Evolutionary conservation across 2,113 vertebrate species (phyloP).

Genomic region (Lepisosteus osseus): DNA sequence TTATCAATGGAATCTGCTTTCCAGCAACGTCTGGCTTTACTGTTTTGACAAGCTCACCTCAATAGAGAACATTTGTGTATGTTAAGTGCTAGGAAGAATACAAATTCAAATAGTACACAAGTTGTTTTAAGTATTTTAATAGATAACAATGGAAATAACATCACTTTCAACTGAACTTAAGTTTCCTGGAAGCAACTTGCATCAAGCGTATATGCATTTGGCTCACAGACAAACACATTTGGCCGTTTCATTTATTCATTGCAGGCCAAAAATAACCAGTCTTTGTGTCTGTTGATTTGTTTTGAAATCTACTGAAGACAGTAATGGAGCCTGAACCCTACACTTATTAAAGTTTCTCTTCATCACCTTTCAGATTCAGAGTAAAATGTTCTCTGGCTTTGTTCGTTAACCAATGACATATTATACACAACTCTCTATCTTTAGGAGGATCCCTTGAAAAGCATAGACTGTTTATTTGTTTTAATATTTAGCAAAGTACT

Average conservation of each 20-base stretch:
- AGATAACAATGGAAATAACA: constrained; percentile 58
- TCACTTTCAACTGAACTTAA: constrained; percentile 65
- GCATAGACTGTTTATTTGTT: neutral
- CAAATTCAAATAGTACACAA: constrained; percentile 64
- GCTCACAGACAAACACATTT: constrained; percentile 65
- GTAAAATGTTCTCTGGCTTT: constrained; percentile 10
- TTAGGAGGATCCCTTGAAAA: too few species aligned
- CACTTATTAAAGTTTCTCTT: constrained; percentile 12
- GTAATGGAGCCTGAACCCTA: constrained; percentile 54
- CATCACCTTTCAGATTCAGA: constrained; percentile 3
- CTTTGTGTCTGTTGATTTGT: constrained; percentile 77
- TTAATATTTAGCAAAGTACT: neutral
- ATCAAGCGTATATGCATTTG: constrained; percentile 63
- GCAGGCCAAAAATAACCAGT: constrained; percentile 67
- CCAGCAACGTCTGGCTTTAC: constrained; percentile 76
- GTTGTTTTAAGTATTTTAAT: constrained; percentile 68
- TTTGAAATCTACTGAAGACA: constrained; percentile 72
- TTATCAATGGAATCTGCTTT: constrained; percentile 78
- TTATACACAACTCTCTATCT: neutral
- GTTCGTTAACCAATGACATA: neutral
- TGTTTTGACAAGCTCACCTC: constrained; percentile 71
- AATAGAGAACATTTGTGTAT: constrained; percentile 68
- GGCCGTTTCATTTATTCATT: constrained; percentile 67
- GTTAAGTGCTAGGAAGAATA: constrained; percentile 69
- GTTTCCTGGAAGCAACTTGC: constrained; percentile 62